These are phyloP conservation scores for Rhagonycha lutea DNA, from an alignment of 2,888 invertebrate species.

Conservation along the genomic window DNA sequence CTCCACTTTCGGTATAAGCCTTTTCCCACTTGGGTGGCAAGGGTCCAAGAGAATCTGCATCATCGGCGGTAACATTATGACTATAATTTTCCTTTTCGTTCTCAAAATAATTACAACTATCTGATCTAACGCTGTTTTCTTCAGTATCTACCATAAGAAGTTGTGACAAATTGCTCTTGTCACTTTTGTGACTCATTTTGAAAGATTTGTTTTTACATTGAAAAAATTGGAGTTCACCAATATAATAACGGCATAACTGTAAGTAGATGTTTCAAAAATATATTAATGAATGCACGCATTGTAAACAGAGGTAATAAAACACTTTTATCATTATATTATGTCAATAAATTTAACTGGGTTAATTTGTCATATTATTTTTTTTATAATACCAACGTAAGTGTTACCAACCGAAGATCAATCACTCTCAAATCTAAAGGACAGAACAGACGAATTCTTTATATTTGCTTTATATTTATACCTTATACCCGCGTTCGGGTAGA, in stretches of 20 bases:
- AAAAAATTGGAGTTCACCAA: not conserved
- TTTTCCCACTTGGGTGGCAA: constrained; percentile 97
- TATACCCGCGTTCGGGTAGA: too few relatives aligned
- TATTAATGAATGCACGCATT: not conserved
- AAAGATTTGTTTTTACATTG: constrained; percentile 1
- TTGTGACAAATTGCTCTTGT: constrained; percentile 53
- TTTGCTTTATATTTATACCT: too few relatives aligned
- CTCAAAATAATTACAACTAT: constrained; percentile 47
- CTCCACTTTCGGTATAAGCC: constrained; percentile 94
- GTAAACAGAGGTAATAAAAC: not conserved
- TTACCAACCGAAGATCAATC: not conserved
- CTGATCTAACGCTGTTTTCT: constrained; percentile 44
- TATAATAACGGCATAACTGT: not conserved
- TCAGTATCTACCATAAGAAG: constrained; percentile 53
- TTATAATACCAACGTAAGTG: not conserved
- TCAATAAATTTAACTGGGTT: constrained; percentile 5
- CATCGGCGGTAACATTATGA: constrained; percentile 60
- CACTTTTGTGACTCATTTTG: constrained; percentile 54
- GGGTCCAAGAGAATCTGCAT: constrained; percentile 83
- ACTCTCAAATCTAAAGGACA: too few relatives aligned
- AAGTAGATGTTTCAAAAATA: not conserved
- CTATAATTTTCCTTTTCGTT: constrained; percentile 48
- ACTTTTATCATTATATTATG: not conserved
- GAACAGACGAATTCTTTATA: too few relatives aligned
- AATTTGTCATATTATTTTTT: not conserved